Evolutionary conservation across 2,797 vertebrate genomes (phyloP), one percentile per base, ranked within the genome.

Genomic region (Gymnothorax reevesii): DNA sequence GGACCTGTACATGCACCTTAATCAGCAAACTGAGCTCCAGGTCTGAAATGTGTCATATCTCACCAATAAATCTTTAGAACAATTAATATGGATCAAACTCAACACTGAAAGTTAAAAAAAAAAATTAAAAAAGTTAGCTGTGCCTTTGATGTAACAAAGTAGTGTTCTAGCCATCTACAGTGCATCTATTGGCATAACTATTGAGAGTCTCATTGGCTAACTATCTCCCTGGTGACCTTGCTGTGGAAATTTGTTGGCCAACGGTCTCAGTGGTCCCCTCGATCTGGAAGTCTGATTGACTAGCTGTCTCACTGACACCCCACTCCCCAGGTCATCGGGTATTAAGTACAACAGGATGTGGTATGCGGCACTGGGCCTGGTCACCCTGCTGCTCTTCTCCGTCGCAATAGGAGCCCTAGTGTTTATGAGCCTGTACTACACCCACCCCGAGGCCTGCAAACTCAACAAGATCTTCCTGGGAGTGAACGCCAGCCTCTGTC

Each of bases 381-480:
- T 96, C 84, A 98, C 97, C 0, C 96, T 99, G 75, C 17, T 94
- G 86, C 94, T 99, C 87, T 99, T 99, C 92, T 97, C 96, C 0
- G 0, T 96, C 0, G 97, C 98, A 0, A 95, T 97, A 2, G 97
- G 95, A 62, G 98, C 97, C 7, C 90, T 99, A 88, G 85, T 95
- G 22, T 95, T 98, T 87, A 97, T 99, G 97, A 95, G 93, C 2
- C 22, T 96, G 33, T 98, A 94, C 91, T 99, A 99, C 93, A 99
- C 99, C 0, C 95, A 97, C 82, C 54, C 93, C 0, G 95, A 97
- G 20, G 97, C 95, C 91, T 99, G 98, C 92, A 88, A 87, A 22
- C 94, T 96, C 79, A 99, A 99, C 96, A 99, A 98, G 93, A 91
- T 98, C 86, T 96, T 99, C 86, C 95, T 99, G 0, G 98, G 98